These are phyloP conservation scores for Zaprionus gabonicus DNA, from an alignment of 1,140 invertebrate genomes.

Conservation along the genomic window DNA sequence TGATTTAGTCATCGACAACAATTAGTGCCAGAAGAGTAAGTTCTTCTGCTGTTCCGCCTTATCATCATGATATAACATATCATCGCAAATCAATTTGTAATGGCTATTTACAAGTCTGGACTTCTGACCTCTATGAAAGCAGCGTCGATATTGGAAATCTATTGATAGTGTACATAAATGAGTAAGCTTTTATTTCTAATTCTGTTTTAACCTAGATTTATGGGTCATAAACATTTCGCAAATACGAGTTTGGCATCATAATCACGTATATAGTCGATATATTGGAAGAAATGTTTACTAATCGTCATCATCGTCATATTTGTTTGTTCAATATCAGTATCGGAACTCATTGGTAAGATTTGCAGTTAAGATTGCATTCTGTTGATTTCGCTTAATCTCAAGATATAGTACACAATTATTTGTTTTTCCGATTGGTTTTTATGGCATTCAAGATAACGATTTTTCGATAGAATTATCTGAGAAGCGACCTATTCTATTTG, in stretches of 20 bases:
- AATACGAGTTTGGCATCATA: constrained; percentile 14
- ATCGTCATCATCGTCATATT: neutral
- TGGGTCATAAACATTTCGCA: constrained; percentile 23
- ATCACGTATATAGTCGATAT: neutral
- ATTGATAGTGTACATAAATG: neutral
- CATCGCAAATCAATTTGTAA: neutral
- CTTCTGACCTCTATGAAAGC: too few relatives aligned
- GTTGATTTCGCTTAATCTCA: constrained; percentile 3
- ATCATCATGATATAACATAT: too few relatives aligned
- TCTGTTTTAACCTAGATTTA: neutral
- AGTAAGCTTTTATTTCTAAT: constrained; percentile 3
- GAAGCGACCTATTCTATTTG: neutral
- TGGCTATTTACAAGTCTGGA: neutral
- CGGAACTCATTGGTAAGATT: neutral
- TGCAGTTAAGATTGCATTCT: constrained; percentile 1
- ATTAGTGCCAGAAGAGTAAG: too few relatives aligned
- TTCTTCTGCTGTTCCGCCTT: too few relatives aligned
- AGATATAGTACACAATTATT: constrained; percentile 3
- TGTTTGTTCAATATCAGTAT: neutral
- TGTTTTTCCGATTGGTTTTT: neutral
- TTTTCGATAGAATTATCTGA: neutral
- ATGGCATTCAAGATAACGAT: neutral
- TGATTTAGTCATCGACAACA: neutral
- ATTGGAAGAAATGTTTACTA: neutral
- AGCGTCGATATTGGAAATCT: neutral